These are phyloP conservation scores for Acrocephalus kingi DNA, from an alignment of 2,113 vertebrate species.

Conservation along the genomic window DNA sequence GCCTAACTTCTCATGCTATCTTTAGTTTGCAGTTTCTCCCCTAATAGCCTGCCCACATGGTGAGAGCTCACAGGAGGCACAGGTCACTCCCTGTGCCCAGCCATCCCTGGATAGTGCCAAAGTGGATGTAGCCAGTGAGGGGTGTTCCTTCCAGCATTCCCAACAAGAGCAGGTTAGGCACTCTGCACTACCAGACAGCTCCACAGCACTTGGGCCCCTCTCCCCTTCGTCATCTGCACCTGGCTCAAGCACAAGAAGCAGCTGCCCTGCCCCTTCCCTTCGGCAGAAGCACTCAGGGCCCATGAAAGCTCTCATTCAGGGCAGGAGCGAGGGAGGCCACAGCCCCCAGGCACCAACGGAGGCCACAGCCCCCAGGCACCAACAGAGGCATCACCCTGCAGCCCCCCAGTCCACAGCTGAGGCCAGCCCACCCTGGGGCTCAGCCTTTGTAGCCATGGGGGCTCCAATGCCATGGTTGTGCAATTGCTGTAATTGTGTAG, in stretches of 20 bases:
- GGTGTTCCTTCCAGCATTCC: background rate
- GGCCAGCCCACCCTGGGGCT: background rate
- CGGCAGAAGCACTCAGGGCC: rapidly evolving
- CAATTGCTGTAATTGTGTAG: background rate
- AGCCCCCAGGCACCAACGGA: background rate
- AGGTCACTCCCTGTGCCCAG: background rate
- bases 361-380: background rate
- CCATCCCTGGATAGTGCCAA: rapidly evolving
- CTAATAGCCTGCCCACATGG: background rate
- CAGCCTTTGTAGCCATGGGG: rapidly evolving
- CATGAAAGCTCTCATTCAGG: background rate
- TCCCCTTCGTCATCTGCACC: background rate
- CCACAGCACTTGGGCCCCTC: background rate
- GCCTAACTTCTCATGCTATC: rapidly evolving
- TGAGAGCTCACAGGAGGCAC: background rate
- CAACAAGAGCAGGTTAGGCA: background rate
- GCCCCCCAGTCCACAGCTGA: background rate
- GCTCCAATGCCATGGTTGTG: background rate
- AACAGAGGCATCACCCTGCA: background rate
- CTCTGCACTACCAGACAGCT: background rate
- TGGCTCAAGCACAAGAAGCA: background rate
- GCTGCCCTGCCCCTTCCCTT: background rate
- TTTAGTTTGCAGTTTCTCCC: background rate
- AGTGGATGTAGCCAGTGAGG: rapidly evolving
- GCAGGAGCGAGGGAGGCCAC: rapidly evolving